Evolutionary conservation across 2,888 invertebrate species (phyloP), one percentile per base, ranked within the genome.

Genomic region (Meloe dianella): DNA sequence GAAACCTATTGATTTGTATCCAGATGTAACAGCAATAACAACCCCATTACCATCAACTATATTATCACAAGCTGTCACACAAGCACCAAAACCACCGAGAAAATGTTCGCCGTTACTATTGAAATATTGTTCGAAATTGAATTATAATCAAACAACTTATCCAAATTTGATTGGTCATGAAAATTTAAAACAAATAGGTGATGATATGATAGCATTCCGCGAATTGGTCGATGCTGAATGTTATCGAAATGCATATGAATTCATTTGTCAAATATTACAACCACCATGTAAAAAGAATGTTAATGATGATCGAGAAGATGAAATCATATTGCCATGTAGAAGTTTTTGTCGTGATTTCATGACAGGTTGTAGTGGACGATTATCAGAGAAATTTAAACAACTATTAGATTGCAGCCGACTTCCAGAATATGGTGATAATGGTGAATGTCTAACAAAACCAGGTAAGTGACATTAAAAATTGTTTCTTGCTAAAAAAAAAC

Each of bases 201-300:
- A 90, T 51, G 92, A 95, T 80, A 88, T 95, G 22, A 94, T 95
- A 58, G 88, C 92, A 0, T 95, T 93, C 80, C 89, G 93, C 68
- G 94, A 93, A 81, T 84, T 96, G n/a, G 91, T 96, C 8, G 96
- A 96, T 80, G 94, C 94, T 0, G 95, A 96, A 83, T 96, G 96
- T 81, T 95, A 94, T 77, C 88, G 91, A 71, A 88, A 93, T 74
- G 94, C 96, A 0, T 94, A 93, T 84, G 95, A 96, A 78, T 95
- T 96, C 79, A 90, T 96, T 7, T 96, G 96, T 78, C 92, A 93
- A 78, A 87, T 94, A 69, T 84, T 96, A 57, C 96, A 96, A 81
- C 95, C 96, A 0, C 88, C 90, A 0, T 96, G 96, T 80, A 51
- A 12, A 1, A 51, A 20, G 4, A 51, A 24, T 12, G 69, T 80